Evolutionary conservation across 2,113 vertebrate genomes (phyloP).

Genomic region (Lontra canadensis): DNA sequence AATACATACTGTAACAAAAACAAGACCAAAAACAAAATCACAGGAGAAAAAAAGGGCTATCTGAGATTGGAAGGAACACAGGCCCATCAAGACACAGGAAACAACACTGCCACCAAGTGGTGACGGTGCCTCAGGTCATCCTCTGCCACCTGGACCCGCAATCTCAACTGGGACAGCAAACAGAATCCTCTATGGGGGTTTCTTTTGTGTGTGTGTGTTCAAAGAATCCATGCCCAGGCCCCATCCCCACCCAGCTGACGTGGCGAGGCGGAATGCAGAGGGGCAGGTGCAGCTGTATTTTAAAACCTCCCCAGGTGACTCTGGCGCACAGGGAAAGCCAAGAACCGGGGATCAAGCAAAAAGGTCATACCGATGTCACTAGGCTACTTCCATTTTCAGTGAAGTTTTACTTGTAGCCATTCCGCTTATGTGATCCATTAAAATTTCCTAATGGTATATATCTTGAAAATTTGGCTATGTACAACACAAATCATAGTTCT

Average conservation of each 20-base stretch:
- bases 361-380: background rate
- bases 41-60: background rate
- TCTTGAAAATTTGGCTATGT: background rate
- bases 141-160: background rate
- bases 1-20: background rate
- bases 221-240: background rate
- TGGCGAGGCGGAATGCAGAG: background rate
- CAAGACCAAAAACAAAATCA: constrained; percentile 5
- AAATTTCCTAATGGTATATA: background rate
- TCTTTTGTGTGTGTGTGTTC: background rate
- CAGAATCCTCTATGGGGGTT: rapidly evolving
- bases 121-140: background rate
- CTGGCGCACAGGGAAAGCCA: background rate
- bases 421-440: background rate
- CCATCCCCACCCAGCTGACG: background rate
- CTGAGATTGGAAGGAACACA: background rate
- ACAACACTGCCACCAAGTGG: constrained; percentile 75
- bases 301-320: background rate
- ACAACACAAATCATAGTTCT: background rate
- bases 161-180: background rate
- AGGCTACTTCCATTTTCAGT: background rate
- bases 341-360: background rate
- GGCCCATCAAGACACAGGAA: background rate
- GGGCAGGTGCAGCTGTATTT: rapidly evolving
- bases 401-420: background rate